Base-by-base conservation (phyloP, 2,888 invertebrate species). In the Diaprepes abbreviatus region DNA sequence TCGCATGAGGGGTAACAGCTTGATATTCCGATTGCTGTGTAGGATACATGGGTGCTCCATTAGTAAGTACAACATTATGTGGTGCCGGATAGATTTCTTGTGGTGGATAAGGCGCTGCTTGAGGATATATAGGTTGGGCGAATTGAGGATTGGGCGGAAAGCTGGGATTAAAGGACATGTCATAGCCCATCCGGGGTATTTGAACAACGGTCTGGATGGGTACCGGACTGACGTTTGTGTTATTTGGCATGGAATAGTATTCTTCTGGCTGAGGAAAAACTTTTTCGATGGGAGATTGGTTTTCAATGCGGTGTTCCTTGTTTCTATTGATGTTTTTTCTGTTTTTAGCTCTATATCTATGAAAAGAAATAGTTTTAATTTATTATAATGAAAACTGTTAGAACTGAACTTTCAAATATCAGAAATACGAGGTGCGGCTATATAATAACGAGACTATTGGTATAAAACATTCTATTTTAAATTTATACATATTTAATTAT, bases 321-420 rank as follows among this genome's bases (percentile, higher is more conserved):
- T 60, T 66, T 9, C 72, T 58, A 52, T 67, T 70, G 5, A 58
- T 28, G 50, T 63, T 72, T 59, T 72, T 72, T 16, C 73, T 28
- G 28, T 71, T 90, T 78, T 90, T 90, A 3, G 90, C 89, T 60
- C 91, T 85, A 79, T 91, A 91, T 71, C 87, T 87, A 73, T 28
- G 77, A 77, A n/a, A 14, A n/a, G n/a, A n/a, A n/a, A n/a, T n/a
- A n/a, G n/a, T n/a, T n/a, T n/a, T n/a, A n/a, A n/a, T n/a, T n/a
- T n/a, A n/a, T n/a, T n/a, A n/a, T n/a, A n/a, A n/a, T n/a, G n/a
- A n/a, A n/a, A n/a, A n/a, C n/a, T n/a, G n/a, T n/a, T n/a, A n/a
- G n/a, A n/a, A n/a, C n/a, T n/a, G n/a, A n/a, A n/a, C n/a, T n/a
- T n/a, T n/a, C n/a, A n/a, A n/a, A n/a, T n/a, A n/a, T n/a, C n/a